A percentile compares a stretch with the other conserved stretches of the same genome.
phyloP scores from a whole-genome alignment of 2,113 vertebrate species.

The Notiomystis cincta region DNA sequence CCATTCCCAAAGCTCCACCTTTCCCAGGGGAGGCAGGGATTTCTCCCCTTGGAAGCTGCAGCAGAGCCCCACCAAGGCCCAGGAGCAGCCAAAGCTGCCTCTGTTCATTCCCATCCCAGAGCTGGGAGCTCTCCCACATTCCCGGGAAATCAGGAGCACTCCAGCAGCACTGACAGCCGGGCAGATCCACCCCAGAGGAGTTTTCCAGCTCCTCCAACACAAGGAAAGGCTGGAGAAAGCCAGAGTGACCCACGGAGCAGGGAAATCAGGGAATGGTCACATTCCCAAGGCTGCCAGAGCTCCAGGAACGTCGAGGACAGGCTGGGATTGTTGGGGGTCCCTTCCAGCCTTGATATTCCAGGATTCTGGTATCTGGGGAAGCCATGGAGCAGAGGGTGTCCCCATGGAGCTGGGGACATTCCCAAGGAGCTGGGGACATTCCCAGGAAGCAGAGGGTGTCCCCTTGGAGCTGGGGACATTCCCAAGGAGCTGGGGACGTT shows the following conservation, averaged over 20 bases:
- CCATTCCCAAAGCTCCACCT: background rate
- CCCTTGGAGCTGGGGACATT: too few relatives aligned
- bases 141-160: background rate
- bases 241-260: accelerated
- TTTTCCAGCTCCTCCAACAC: background rate
- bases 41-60: background rate
- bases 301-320: too few relatives aligned
- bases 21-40: background rate
- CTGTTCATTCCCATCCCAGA: background rate
- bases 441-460: too few relatives aligned
- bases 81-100: background rate
- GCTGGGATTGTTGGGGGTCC: background rate
- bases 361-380: accelerated
- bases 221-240: accelerated
- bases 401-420: background rate
- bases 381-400: accelerated
- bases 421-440: background rate
- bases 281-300: background rate
- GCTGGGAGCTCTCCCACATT: background rate
- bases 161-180: background rate
- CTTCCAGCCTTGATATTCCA: background rate
- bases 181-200: background rate
- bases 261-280: background rate
- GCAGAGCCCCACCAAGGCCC: background rate
- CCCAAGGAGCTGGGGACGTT: too few relatives aligned